A percentile compares a stretch with the other conserved stretches of the same genome.
phyloP scores from a whole-genome alignment of 2,113 vertebrate species.

The Thamnaconus septentrionalis region DNA sequence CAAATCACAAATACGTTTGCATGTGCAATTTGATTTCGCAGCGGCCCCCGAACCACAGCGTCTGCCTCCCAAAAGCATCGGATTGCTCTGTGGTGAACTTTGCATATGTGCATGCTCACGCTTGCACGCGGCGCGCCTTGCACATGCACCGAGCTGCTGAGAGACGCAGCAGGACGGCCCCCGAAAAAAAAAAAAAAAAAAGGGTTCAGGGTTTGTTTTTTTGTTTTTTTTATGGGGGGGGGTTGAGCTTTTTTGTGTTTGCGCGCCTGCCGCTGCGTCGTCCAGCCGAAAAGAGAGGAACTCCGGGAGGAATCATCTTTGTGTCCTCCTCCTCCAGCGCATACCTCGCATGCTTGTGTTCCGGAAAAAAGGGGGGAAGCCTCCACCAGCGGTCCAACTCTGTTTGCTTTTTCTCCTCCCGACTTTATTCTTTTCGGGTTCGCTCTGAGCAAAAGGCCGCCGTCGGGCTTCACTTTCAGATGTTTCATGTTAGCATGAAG shows the following conservation, averaged over 20 bases:
- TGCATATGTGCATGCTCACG: not conserved
- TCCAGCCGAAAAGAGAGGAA: conserved; percentile 17
- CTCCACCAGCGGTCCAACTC: not conserved
- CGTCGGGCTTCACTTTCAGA: too few species aligned
- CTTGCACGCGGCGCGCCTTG: not conserved
- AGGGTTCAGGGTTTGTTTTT: too few species aligned
- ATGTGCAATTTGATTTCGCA: not conserved
- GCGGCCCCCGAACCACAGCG: not conserved
- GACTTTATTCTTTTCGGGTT: too few species aligned
- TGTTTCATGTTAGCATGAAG: too few species aligned
- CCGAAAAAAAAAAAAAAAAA: not conserved
- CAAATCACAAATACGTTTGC: not conserved
- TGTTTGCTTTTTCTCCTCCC: conserved; percentile 9
- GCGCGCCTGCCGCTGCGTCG: too few species aligned
- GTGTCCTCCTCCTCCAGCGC: conserved; percentile 25
- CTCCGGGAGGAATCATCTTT: conserved; percentile 52
- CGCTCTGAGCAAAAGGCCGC: too few species aligned
- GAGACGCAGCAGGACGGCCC: conserved; percentile 19
- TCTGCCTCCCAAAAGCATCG: not conserved
- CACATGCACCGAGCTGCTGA: conserved; percentile 25
- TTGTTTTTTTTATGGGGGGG: too few species aligned
- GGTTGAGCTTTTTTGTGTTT: too few species aligned
- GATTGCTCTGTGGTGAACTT: not conserved
- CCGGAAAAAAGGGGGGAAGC: conserved; percentile 23
- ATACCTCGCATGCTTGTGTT: conserved; percentile 49